Percentiles rank a stretch among this genome's conserved stretches.
Evolutionary conservation across 2,888 invertebrate species (phyloP).

Genomic region (Linnaemya vulpina): DNA sequence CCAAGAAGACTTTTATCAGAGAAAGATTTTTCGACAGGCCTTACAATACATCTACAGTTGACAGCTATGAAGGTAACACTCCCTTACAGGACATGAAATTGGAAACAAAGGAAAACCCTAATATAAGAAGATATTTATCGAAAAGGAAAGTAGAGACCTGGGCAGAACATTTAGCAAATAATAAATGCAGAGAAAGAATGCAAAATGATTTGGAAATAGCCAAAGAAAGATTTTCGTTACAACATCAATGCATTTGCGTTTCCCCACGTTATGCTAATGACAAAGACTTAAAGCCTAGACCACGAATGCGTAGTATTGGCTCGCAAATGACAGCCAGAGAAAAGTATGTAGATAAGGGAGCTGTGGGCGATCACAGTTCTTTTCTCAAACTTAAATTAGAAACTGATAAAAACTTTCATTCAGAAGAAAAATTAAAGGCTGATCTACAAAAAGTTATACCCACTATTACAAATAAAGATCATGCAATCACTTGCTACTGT

Average conservation of each 20-base stretch:
- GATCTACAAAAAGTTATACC: background rate
- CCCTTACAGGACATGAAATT: background rate
- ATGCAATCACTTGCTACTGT: constrained; percentile 38
- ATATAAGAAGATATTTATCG: constrained; percentile 9
- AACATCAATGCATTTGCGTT: constrained; percentile 63
- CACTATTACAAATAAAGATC: background rate
- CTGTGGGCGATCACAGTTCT: constrained; percentile 44
- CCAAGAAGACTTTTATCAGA: constrained; percentile 56
- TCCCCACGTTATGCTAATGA: constrained; percentile 59
- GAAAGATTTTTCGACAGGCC: constrained; percentile 60
- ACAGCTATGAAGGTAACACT: background rate
- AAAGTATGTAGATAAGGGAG: constrained; percentile 30
- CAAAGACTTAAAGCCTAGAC: constrained; percentile 62
- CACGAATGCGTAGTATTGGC: constrained; percentile 69
- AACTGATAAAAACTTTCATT: background rate
- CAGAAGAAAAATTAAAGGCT: background rate
- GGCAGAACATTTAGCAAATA: constrained; percentile 49
- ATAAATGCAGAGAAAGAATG: background rate
- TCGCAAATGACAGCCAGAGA: constrained; percentile 41
- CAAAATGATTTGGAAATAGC: constrained; percentile 35
- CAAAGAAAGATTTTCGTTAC: constrained; percentile 60
- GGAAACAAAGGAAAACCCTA: background rate
- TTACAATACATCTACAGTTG: too few relatives aligned
- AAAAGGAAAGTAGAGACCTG: constrained; percentile 55
- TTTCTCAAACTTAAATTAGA: background rate